Base-by-base conservation (phyloP, 2,797 vertebrate genomes). In the Percopsis omiscomaycus region DNA sequence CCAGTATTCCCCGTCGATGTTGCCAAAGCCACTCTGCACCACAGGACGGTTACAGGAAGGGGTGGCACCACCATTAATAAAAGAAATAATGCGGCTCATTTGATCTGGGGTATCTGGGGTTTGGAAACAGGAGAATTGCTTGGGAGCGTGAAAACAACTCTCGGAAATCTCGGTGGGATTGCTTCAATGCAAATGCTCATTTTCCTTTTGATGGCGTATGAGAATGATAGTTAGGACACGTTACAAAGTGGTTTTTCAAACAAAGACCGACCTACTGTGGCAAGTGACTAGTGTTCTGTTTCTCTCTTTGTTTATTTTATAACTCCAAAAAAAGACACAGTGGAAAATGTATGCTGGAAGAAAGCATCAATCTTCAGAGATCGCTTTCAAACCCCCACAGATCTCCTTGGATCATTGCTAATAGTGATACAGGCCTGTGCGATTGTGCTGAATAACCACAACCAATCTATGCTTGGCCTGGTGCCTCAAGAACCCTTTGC, bases 1-100 rank as follows among this genome's bases (percentile, higher is more conserved):
- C 97, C 97, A 99, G 67, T 98, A 95, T 57, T 99, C 97, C 1
- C 95, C 93, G 0, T 96, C 96, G 13, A 94, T 94, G 80, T 97
- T 97, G 60, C 97, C 97, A 90, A 99, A 99, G 60, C 97, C 97
- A 83, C 94, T 97, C 97, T 99, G 90, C 86, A 59, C 82, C 56
- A 77, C 77, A 73, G 69, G 30, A 52, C 80, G 74, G 73, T 87
- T 64, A 89, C 71, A 86, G 66, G 69, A 73, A 64, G 71, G 22
- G 68, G 37, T 37, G 5, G 37, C 37, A 37, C 5, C 37, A 37
- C 37, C 37, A 37, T 9, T 1, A 37, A 6, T 37, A 37, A 9
- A 6, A 77, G 73, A 60, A 48, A 37, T 37, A 37, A 5, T 5
- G 8, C 32, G 32, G 32, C 32, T 37, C 8, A 8, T 3, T 37